Base-by-base conservation (phyloP, 2,888 invertebrate genomes). In the Drosophila tripunctata region DNA sequence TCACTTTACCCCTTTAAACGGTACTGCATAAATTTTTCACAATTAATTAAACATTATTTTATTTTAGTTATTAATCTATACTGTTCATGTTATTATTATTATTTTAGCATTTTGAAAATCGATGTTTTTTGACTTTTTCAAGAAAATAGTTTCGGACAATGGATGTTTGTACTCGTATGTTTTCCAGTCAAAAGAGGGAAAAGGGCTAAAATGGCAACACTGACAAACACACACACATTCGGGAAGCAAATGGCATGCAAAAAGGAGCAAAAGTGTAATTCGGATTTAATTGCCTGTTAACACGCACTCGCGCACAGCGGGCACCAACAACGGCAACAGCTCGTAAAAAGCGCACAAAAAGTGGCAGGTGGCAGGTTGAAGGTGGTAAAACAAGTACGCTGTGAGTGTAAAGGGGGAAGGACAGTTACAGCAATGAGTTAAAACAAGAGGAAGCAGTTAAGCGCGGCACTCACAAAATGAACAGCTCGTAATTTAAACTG, bases 261-360 rank as follows among this genome's bases (percentile, higher is more conserved):
- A 79, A 84, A 75, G 78, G 71, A 76, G 79, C 87, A 78, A 75
- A 78, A 85, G 79, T 87, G 86, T 86, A 87, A 84, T 84, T 85
- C 80, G 83, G 80, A 87, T 84, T 84, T 84, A 87, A 84, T 84
- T 87, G 84, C 88, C 87, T 84, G 86, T 87, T 86, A 86, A 84
- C 88, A 87, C 83, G 84, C 88, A 87, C 81, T 85, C 87, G 84
- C 83, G 88, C 83, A 87, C 76, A 81, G 75, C 75, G 62, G 76
- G 65, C 57, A 68, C 66, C 73, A 71, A 81, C 68, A 77, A 61
- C 72, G 84, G 84, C 72, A 84, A 67, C 87, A 84, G 78, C 81
- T 82, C 81, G 81, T 82, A 84, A 82, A 87, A 76, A 78, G 67
- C 61, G 61, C 63, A 51, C 60, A 80, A 62, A 69, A 64, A 72